Conservation (phyloP, 2,797 vertebrate species). For the Myotis myotis region DNA sequence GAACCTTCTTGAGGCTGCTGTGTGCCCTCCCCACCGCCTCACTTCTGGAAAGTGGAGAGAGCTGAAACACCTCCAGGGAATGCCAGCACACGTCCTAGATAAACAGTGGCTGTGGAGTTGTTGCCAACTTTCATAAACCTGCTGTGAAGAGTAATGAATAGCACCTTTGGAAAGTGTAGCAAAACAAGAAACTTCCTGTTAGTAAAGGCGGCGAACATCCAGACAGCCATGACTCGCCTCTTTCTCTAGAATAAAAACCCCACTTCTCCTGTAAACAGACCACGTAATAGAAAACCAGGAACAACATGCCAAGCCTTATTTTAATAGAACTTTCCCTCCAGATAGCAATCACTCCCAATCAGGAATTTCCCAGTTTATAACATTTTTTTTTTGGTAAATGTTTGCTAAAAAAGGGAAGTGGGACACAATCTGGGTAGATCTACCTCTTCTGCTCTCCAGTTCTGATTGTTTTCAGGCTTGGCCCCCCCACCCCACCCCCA, state of each 20-base stretch:
- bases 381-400: neutral
- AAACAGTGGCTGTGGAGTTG: neutral
- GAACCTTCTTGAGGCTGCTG: neutral
- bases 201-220: neutral
- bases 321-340: neutral
- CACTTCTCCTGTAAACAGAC: neutral
- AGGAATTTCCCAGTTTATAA: neutral
- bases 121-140: neutral
- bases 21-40: neutral
- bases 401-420: neutral
- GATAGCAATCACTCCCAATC: neutral
- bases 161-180: neutral
- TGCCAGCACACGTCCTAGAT: neutral
- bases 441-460: neutral
- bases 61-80: neutral
- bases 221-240: neutral
- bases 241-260: neutral
- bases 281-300: neutral
- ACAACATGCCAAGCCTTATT: neutral
- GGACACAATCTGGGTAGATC: too few relatives aligned
- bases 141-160: neutral
- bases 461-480: neutral
- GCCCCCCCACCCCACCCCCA: too few relatives aligned
- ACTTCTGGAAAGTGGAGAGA: slow-evolving; percentile 4
- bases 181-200: neutral